Percentiles rank a stretch among this genome's conserved stretches.
Conservation (phyloP, 2,797 vertebrate genomes). For the Nasua narica region DNA sequence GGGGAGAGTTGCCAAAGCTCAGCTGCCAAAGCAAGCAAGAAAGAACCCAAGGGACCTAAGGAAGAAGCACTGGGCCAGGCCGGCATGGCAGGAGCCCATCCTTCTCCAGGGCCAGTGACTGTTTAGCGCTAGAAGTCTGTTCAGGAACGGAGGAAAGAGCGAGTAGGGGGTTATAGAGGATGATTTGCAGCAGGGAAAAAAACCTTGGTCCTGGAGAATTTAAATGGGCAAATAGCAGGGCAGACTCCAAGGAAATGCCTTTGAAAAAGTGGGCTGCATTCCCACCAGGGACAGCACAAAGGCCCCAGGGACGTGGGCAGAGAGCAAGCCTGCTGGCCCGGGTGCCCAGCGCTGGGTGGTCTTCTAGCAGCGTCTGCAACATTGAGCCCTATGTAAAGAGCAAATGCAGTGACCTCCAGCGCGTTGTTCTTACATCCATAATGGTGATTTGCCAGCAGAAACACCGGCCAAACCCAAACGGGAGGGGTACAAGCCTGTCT, state of each 20-base stretch:
- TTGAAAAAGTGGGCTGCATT: neutral
- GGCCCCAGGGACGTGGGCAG: neutral
- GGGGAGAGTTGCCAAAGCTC: neutral
- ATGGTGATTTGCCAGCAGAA: neutral
- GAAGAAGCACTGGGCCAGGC: neutral
- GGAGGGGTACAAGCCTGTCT: neutral
- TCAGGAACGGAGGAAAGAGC: neutral
- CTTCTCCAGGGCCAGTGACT: neutral
- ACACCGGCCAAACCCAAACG: neutral
- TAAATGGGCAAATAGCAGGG: neutral
- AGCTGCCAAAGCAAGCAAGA: neutral
- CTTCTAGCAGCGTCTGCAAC: neutral
- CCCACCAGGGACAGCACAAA: neutral
- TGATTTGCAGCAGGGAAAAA: neutral
- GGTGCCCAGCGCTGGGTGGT: neutral
- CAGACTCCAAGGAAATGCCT: neutral
- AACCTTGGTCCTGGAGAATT: neutral
- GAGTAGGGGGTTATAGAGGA: neutral
- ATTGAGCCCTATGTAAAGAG: neutral
- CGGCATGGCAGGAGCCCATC: neutral
- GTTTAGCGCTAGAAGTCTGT: neutral
- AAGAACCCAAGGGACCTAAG: neutral
- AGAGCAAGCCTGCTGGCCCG: neutral
- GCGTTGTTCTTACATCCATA: neutral
- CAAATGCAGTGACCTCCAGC: neutral